phyloP scores from a whole-genome alignment of 2,888 invertebrate genomes.

The Sycophila texana region DNA sequence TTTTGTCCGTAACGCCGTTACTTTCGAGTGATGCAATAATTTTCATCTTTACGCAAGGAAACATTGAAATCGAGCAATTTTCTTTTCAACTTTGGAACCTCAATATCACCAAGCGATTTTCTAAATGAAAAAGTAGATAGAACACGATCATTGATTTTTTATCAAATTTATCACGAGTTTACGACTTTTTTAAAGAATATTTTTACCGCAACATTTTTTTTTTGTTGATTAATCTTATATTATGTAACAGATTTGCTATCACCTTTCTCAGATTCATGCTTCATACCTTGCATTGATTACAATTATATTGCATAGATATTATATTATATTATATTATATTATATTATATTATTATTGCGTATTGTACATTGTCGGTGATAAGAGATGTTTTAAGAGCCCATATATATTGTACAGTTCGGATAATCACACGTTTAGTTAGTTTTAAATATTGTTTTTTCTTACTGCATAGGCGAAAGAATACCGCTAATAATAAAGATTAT shows the following conservation, averaged over 20 bases:
- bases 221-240: slow-evolving; percentile 21
- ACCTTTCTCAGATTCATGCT: slow-evolving; percentile 56
- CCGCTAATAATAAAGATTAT: slow-evolving; percentile 59
- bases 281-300: slow-evolving; percentile 58
- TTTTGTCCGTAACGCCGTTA: slow-evolving; percentile 8
- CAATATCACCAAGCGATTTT: background rate
- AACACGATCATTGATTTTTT: slow-evolving; percentile 17
- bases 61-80: slow-evolving; percentile 15
- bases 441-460: slow-evolving; percentile 67
- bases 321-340: slow-evolving; percentile 49
- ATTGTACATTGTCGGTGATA: slow-evolving; percentile 69
- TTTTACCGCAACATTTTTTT: slow-evolving; percentile 34
- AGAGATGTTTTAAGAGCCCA: slow-evolving; percentile 71
- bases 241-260: slow-evolving; percentile 45
- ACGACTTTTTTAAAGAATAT: slow-evolving; percentile 17
- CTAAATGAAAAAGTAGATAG: background rate
- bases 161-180: slow-evolving; percentile 24
- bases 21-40: slow-evolving; percentile 37
- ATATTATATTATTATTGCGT: slow-evolving; percentile 55
- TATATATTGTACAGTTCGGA: slow-evolving; percentile 71
- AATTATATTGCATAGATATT: slow-evolving; percentile 51
- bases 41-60: background rate
- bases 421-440: slow-evolving; percentile 67
- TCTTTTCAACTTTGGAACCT: slow-evolving; percentile 26
- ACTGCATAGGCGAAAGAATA: slow-evolving; percentile 51